These are phyloP conservation scores for Nezara viridula DNA, from an alignment of 2,888 invertebrate species.

Conservation along the genomic window DNA sequence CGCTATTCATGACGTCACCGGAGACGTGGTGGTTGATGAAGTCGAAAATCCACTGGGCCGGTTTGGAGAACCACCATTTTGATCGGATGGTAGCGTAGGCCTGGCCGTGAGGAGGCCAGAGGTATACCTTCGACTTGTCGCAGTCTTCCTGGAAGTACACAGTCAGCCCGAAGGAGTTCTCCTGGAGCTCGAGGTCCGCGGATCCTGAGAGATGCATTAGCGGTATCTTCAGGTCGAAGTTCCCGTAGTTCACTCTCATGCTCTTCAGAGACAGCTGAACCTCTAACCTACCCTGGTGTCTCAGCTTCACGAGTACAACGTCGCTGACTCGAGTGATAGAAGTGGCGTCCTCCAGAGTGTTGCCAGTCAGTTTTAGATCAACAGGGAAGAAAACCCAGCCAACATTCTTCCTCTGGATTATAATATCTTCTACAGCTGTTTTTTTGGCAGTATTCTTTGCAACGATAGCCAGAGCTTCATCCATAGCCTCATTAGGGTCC, in stretches of 20 bases:
- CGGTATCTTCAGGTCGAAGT: neutral
- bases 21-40: neutral
- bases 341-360: neutral
- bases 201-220: neutral
- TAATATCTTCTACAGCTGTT: neutral
- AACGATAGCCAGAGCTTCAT: neutral
- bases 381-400: neutral
- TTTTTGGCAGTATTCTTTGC: no score
- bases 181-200: neutral
- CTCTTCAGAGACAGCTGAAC: neutral
- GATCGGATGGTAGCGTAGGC: neutral
- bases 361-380: neutral
- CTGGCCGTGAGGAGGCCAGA: neutral
- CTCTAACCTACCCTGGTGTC: neutral
- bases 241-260: neutral
- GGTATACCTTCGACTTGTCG: neutral
- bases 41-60: neutral
- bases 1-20: neutral
- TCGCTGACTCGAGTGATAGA: neutral
- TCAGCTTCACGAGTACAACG: neutral
- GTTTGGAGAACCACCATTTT: neutral
- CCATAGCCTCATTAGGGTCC: neutral
- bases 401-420: neutral
- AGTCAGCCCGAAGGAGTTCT: neutral
- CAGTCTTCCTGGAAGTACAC: neutral